Evolutionary conservation across 2,797 vertebrate species (phyloP).

Genomic region (Hephaestus fuliginosus): DNA sequence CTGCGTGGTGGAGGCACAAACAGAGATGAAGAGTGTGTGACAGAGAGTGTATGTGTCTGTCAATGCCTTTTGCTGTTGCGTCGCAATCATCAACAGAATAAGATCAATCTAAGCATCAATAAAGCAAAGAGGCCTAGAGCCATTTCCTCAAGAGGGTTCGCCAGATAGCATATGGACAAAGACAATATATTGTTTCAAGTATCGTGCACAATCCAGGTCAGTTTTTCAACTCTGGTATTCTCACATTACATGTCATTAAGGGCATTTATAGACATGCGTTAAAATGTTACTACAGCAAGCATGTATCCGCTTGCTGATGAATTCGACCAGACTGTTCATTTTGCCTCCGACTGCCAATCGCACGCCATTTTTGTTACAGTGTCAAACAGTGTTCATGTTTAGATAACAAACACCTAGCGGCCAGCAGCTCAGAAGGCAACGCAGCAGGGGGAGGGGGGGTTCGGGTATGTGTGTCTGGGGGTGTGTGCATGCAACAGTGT

Average conservation of each 20-base stretch:
- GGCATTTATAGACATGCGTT: background rate
- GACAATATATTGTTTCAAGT: background rate
- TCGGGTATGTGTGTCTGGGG: background rate
- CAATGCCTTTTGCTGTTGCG: slow-evolving; percentile 35
- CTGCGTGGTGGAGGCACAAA: background rate
- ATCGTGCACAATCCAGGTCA: slow-evolving; percentile 28
- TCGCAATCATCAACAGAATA: slow-evolving; percentile 39
- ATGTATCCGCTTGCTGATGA: background rate
- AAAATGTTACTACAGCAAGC: background rate
- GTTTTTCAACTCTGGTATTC: background rate
- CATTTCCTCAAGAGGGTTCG: slow-evolving; percentile 42
- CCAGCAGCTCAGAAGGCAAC: slow-evolving; percentile 26
- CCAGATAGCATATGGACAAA: slow-evolving; percentile 55
- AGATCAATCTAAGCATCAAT: slow-evolving; percentile 66
- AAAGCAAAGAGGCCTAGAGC: slow-evolving; percentile 43
- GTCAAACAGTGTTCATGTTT: slow-evolving; percentile 23
- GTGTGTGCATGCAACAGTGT: background rate
- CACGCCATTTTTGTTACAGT: slow-evolving; percentile 1
- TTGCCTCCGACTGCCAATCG: slow-evolving; percentile 7
- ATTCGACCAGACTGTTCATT: slow-evolving; percentile 15
- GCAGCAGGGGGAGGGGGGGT: slow-evolving; percentile 22
- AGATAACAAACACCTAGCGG: slow-evolving; percentile 23
- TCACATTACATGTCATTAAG: background rate
- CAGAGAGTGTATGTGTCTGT: slow-evolving; percentile 19
- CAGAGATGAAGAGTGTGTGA: slow-evolving; percentile 6